Evolutionary conservation across 2,888 invertebrate genomes (phyloP).

Genomic region (Chloromyia formosa): DNA sequence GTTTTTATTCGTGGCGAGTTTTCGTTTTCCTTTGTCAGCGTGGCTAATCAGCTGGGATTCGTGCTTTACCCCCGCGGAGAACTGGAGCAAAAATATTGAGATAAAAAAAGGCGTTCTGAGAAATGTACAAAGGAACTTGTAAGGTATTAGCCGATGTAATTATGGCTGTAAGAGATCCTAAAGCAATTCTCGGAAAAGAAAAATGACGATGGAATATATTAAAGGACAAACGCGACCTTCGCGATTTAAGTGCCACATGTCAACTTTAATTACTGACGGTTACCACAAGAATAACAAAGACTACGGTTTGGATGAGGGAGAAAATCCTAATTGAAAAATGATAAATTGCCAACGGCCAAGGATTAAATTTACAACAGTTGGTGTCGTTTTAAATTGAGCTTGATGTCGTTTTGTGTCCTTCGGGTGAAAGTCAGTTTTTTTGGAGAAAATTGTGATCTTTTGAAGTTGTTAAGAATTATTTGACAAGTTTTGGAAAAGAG

Average conservation of each 20-base stretch:
- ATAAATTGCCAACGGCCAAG: conserved; percentile 54
- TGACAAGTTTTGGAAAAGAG: too few relatives aligned
- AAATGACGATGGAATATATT: neutral
- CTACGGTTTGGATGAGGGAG: neutral
- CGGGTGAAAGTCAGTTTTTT: neutral
- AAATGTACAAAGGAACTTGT: conserved; percentile 14
- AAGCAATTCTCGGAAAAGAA: neutral
- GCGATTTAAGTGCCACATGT: conserved; percentile 55
- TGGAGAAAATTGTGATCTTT: neutral
- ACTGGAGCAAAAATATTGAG: too few relatives aligned
- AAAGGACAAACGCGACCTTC: conserved; percentile 29
- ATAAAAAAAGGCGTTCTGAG: neutral
- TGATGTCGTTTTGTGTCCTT: conserved; percentile 29
- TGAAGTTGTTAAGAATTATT: too few relatives aligned
- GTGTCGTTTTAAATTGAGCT: conserved; percentile 5
- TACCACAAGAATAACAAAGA: neutral
- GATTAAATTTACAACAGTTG: conserved; percentile 46
- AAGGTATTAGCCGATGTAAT: conserved; percentile 26
- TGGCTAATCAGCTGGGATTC: conserved; percentile 15
- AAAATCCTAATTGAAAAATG: conserved; percentile 54
- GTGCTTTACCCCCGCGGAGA: neutral
- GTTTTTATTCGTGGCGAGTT: neutral
- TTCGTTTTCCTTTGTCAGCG: conserved; percentile 3
- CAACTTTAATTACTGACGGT: conserved; percentile 56
- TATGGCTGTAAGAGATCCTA: neutral